Conservation (phyloP, 1,140 invertebrate genomes). For the Zaprionus ornatus region DNA sequence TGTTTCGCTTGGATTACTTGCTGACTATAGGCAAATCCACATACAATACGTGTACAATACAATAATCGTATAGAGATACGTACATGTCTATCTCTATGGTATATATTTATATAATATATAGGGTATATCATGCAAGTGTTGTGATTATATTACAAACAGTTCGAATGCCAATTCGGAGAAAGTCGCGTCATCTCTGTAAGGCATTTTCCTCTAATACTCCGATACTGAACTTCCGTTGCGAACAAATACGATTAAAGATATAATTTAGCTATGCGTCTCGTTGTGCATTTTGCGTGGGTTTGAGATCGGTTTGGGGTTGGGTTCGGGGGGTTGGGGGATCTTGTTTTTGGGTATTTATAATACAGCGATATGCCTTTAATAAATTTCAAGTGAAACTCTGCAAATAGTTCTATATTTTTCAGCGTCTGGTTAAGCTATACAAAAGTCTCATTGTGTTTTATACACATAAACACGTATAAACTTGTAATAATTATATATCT, state of each 20-base stretch:
- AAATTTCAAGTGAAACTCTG: conserved; percentile 73
- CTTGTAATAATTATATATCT: conserved; percentile 35
- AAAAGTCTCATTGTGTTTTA: conserved; percentile 21
- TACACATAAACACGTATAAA: conserved; percentile 41
- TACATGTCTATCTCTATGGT: conserved; percentile 39
- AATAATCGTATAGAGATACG: conserved; percentile 36
- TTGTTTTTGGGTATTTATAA: conserved; percentile 68
- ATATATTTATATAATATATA: conserved; percentile 11
- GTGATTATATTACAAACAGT: conserved; percentile 47
- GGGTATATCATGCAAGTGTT: conserved; percentile 42
- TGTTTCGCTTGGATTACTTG: conserved; percentile 19
- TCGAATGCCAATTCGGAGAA: conserved; percentile 27
- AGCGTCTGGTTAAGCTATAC: conserved; percentile 57
- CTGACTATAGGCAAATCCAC: conserved; percentile 56
- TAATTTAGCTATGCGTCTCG: conserved; percentile 36
- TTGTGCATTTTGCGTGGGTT: conserved; percentile 52
- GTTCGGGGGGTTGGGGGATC: conserved; percentile 1
- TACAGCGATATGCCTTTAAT: conserved; percentile 79
- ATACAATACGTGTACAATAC: conserved; percentile 9
- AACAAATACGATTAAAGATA: conserved; percentile 13
- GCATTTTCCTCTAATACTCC: conserved; percentile 21
- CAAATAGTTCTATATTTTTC: conserved; percentile 57
- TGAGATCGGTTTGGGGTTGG: background rate
- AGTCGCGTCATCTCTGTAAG: conserved; percentile 18
- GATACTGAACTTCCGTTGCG: conserved; percentile 6